Evolutionary conservation across 1,140 invertebrate genomes (phyloP), one percentile per base, ranked within the genome.

Genomic region (Galleria mellonella): DNA sequence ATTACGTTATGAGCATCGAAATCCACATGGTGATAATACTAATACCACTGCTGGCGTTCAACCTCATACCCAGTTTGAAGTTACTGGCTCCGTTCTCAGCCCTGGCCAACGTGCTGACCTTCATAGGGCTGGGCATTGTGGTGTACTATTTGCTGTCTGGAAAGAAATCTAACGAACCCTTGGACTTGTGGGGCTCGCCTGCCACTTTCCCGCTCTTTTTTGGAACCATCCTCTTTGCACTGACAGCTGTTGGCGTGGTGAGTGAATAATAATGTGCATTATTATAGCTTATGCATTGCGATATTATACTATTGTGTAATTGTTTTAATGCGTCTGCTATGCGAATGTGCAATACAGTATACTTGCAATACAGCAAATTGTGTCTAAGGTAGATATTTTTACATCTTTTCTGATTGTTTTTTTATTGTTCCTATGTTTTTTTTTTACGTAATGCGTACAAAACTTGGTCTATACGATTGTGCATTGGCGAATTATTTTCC

Each of bases 201-300:
- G 70, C 79, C 29, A 88, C 89, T 36, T 91, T 92, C 66, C 90
- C 92, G 0, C 85, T 95, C 0, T 96, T 92, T 59, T 94, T 97
- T 73, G 96, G 96, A 0, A 97, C 94, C 0, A 93, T 94, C 0
- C 84, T 98, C 3, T 98, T 96, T 85, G 94, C 96, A 0, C 87
- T 97, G 36, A 96, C 97, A 76, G 96, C 96, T 9, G 96, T 97
- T 27, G 94, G 94, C 17, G 92, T 95, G 76, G 93, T 95, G 70
- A 88, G 91, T 90, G 28, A 33, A 3, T 23, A 23, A 23, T 23
- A 23, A 23, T 23, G 17, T 23, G 17, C 2, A 23, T 3, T 6
- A 23, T 3, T 23, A 23, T 23, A 6, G 6, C 17, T 23, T 3
- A 3, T 23, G 17, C 17, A 23, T 23, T 23, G 17, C 17, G 17